Conservation (phyloP, 2,113 vertebrate species). For the Seriola dumerili region DNA sequence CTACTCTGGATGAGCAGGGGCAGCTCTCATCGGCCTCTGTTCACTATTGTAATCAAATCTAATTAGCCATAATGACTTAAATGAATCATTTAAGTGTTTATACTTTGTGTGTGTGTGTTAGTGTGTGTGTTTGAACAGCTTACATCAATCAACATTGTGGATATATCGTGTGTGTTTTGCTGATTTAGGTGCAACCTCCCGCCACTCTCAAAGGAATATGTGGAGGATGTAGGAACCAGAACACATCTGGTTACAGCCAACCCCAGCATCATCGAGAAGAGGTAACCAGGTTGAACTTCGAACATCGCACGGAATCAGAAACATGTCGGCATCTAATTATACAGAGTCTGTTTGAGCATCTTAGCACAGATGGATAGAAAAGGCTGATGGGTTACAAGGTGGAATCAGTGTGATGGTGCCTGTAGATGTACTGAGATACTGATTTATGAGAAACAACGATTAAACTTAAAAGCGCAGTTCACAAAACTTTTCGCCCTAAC, state of each 20-base stretch:
- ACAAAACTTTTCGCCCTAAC: too few relatives aligned
- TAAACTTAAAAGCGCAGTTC: not conserved
- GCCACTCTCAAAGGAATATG: constrained; percentile 92
- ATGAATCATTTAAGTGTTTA: not conserved
- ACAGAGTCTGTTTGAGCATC: not conserved
- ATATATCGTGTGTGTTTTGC: constrained; percentile 37
- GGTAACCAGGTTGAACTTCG: constrained; percentile 78
- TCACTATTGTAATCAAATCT: not conserved
- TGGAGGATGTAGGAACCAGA: constrained; percentile 91
- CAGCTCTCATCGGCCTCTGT: not conserved
- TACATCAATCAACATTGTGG: not conserved
- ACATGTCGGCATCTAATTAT: not conserved
- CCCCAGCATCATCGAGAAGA: constrained; percentile 97
- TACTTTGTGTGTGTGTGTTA: not conserved
- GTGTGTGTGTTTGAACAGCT: not conserved
- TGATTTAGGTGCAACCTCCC: constrained; percentile 94
- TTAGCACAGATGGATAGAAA: not conserved
- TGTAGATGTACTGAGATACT: not conserved
- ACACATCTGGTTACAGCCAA: constrained; percentile 97
- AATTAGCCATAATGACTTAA: not conserved
- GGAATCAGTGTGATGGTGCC: not conserved
- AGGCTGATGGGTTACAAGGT: not conserved
- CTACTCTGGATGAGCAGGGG: not conserved
- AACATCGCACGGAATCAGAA: not conserved
- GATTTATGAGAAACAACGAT: not conserved